A percentile compares a stretch with the other conserved stretches of the same genome.
phyloP scores from a whole-genome alignment of 2,797 vertebrate species.

The Sebastes cheni region DNA sequence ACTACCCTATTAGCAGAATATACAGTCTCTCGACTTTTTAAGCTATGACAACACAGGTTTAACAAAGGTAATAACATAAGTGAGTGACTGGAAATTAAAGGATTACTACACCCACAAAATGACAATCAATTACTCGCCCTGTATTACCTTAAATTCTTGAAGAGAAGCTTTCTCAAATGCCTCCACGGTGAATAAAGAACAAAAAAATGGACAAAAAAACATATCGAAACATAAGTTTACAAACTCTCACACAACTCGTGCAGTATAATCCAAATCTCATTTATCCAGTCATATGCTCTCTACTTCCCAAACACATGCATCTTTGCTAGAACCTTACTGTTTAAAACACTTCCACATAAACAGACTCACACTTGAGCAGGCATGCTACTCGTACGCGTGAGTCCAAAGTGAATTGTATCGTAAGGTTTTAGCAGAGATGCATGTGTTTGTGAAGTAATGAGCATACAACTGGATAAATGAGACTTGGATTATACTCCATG shows the following conservation, averaged over 20 bases:
- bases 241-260: neutral
- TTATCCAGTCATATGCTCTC: neutral
- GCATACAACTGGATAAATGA: neutral
- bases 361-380: rapidly evolving
- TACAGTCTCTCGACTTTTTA: neutral
- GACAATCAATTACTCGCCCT: neutral
- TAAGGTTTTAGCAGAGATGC: neutral
- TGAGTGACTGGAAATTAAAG: neutral
- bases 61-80: neutral
- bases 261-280: neutral
- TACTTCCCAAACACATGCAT: too few relatives aligned
- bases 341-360: rapidly evolving
- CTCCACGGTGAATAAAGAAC: neutral
- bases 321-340: neutral
- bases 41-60: neutral
- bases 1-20: neutral
- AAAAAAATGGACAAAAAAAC: neutral
- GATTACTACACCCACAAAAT: neutral
- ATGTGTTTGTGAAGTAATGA: neutral
- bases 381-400: neutral
- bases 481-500: neutral
- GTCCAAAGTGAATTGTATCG: neutral
- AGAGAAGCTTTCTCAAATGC: neutral
- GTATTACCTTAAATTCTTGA: neutral
- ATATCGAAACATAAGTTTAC: neutral